Evolutionary conservation across 2,888 invertebrate genomes (phyloP), one percentile per base, ranked within the genome.

Genomic region (Callinectes sapidus): DNA sequence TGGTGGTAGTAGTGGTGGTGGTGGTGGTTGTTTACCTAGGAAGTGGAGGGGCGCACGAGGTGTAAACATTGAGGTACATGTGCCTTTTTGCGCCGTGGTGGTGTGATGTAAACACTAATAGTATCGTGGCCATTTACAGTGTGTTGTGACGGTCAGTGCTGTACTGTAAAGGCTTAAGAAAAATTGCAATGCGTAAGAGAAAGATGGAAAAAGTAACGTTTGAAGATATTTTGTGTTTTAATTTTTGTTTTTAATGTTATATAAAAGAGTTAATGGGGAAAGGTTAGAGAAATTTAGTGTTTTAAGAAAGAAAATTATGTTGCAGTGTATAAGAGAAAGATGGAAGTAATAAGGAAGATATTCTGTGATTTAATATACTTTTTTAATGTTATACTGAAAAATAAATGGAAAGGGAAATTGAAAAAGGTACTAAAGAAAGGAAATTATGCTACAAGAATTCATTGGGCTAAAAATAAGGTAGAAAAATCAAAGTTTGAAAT

Each of bases 41-140:
- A 13, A 81, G 81, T 81, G 81, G 81, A 81, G 81, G 81, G 35
- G 35, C 81, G 81, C 81, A 81, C 81, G 81, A 81, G 81, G 81
- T 32, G 81, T 81, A 81, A 81, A 81, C 81, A 81, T 3, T 28
- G 71, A 10, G 32, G 32, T 81, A 13, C 3, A 10, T 35, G 81
- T 35, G 35, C 16, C 81, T 35, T 81, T 35, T 81, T n/a, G n/a
- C 35, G 32, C 81, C 32, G 81, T n/a, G 81, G 35, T 81, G 81
- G 81, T 81, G 81, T 81, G 81, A 81, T 81, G 81, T 81, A 81
- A 81, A 81, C 35, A 81, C 32, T 16, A 35, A 35, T n/a, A 81
- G 81, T 35, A 81, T 1, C 81, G 18, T 81, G 81, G 35, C 81
- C 81, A 23, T 81, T 10, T 35, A 16, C 35, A n/a, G 81, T 16